Evolutionary conservation across 2,888 invertebrate species (phyloP), one percentile per base, ranked within the genome.

Genomic region (Drosophila falleni): DNA sequence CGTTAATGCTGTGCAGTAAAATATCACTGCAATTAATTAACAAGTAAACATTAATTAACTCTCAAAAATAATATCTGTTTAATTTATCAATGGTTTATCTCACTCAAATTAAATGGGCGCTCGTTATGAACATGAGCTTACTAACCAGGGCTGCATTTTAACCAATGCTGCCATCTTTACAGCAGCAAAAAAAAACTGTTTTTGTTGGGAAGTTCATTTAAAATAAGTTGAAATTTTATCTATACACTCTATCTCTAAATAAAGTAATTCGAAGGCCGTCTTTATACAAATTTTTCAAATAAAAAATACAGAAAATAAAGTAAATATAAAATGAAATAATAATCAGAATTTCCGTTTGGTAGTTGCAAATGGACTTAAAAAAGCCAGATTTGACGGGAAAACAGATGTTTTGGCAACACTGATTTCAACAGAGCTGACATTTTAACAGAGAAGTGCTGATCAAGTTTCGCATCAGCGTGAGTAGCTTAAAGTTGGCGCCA

Each of bases 51-150:
- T 19, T 37, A 16, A 35, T 39, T 29, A n/a, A 26, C n/a, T 16
- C 0, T n/a, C 4, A 19, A n/a, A n/a, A 23, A 35, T 11, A 5
- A 23, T 26, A 8, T 5, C 0, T 1, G 19, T n/a, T 4, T 0
- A 35, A 49, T 31, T 16, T 16, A 16, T 9, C 3, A 13, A 23
- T 23, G 23, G 3, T 23, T 23, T 23, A 23, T 23, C 8, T 23
- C 8, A 23, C 50, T 23, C 50, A 64, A 76, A 35, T 74, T 51
- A 70, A 74, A 74, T 5, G 6, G 15, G 64, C 71, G 77, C 71
- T 15, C 39, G 8, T 8, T 16, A 16, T 1, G 10, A 29, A 6
- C 10, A 15, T 9, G 11, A 55, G 11, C 9, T 19, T 6, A 19
- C 6, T n/a, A 13, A 5, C 1, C 63, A 74, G 50, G 31, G 76